These are phyloP conservation scores for Perdita meconis DNA, from an alignment of 2,888 invertebrate genomes.

Conservation along the genomic window DNA sequence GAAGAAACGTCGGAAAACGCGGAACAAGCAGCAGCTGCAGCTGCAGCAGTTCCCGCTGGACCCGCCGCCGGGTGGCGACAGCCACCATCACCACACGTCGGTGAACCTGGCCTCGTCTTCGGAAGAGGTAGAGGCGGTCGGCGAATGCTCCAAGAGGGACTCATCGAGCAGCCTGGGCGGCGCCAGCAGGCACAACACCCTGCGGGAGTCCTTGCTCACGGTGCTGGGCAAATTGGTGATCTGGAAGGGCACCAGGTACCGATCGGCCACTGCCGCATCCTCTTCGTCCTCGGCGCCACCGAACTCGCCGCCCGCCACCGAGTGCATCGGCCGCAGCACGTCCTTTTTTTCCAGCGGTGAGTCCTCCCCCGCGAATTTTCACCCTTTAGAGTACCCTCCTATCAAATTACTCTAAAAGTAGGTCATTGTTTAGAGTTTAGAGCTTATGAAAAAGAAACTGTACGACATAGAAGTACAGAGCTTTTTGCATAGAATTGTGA, in stretches of 20 bases:
- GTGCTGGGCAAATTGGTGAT: slow-evolving; percentile 88
- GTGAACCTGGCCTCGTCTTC: slow-evolving; percentile 71
- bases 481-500: no score
- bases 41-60: slow-evolving; percentile 53
- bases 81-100: slow-evolving; percentile 57
- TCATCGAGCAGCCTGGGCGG: slow-evolving; percentile 82
- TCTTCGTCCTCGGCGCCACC: slow-evolving; percentile 84
- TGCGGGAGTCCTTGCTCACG: slow-evolving; percentile 88
- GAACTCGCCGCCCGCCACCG: slow-evolving; percentile 83
- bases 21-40: slow-evolving; percentile 73
- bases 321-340: slow-evolving; percentile 86
- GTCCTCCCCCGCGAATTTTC: slow-evolving; percentile 63
- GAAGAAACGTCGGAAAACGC: slow-evolving; percentile 78
- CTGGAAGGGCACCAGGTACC: slow-evolving; percentile 85
- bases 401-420: no score
- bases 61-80: slow-evolving; percentile 17
- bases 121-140: slow-evolving; percentile 75
- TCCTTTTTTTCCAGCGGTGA: slow-evolving; percentile 83
- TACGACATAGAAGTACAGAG: no score
- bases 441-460: no score
- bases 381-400: no score
- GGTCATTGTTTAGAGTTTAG: no score
- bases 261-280: slow-evolving; percentile 83
- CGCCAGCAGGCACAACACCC: slow-evolving; percentile 83
- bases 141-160: slow-evolving; percentile 80